phyloP scores from a whole-genome alignment of 2,888 invertebrate genomes.

The Heliothis peltigera region DNA sequence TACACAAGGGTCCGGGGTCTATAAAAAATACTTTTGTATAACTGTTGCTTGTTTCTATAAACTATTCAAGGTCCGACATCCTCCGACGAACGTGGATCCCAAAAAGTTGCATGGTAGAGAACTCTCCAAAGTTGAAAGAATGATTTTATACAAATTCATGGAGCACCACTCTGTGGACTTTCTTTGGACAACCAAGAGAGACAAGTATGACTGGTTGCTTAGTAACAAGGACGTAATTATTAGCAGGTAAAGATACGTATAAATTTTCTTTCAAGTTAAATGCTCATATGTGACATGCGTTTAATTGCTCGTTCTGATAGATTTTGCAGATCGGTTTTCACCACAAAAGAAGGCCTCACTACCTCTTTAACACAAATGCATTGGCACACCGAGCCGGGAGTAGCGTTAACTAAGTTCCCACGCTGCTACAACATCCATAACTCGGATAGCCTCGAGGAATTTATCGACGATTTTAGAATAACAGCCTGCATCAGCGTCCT shows the following conservation, averaged over 20 bases:
- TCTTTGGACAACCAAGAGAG: slow-evolving; percentile 96
- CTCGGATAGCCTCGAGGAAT: slow-evolving; percentile 94
- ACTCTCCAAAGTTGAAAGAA: slow-evolving; percentile 91
- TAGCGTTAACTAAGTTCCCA: slow-evolving; percentile 95
- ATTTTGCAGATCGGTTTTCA: slow-evolving; percentile 96
- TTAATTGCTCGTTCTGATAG: slow-evolving; percentile 90
- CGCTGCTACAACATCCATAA: slow-evolving; percentile 96
- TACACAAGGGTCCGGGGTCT: neutral
- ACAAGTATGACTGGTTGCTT: slow-evolving; percentile 93
- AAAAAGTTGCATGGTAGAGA: slow-evolving; percentile 84
- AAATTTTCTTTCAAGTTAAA: neutral
- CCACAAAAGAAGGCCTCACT: slow-evolving; percentile 97
- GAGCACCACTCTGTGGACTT: slow-evolving; percentile 95
- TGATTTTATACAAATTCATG: slow-evolving; percentile 93
- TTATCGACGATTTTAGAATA: slow-evolving; percentile 96
- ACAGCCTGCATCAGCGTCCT: slow-evolving; percentile 96
- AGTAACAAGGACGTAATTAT: slow-evolving; percentile 88
- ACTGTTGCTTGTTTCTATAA: neutral
- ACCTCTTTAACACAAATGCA: slow-evolving; percentile 94
- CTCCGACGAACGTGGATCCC: slow-evolving; percentile 80
- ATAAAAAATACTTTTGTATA: neutral
- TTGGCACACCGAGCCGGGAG: slow-evolving; percentile 95
- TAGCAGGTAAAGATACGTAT: slow-evolving; percentile 80
- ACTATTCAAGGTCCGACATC: slow-evolving; percentile 80
- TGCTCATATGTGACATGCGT: neutral